These are phyloP conservation scores for Bombus sylvicola DNA, from an alignment of 1,140 invertebrate species.

Conservation along the genomic window DNA sequence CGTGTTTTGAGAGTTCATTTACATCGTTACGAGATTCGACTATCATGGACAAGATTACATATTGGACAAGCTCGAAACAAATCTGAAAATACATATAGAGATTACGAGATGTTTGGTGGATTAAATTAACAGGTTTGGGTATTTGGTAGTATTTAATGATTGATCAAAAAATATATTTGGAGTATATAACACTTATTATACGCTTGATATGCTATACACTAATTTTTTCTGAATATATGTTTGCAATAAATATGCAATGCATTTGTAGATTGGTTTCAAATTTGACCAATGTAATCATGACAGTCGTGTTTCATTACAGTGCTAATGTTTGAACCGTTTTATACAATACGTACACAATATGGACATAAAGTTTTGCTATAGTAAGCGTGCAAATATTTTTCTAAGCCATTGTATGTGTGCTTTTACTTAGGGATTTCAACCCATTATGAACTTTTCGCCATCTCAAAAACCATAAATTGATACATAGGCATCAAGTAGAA, in stretches of 20 bases:
- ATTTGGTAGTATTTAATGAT: too few species aligned
- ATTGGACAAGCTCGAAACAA: too few species aligned
- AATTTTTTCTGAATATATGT: not conserved
- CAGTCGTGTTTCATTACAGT: not conserved
- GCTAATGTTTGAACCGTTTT: not conserved
- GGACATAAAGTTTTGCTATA: not conserved
- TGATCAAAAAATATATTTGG: too few species aligned
- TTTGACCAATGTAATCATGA: not conserved
- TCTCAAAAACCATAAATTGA: slow-evolving; percentile 46
- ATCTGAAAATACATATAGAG: too few species aligned
- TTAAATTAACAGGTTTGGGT: too few species aligned
- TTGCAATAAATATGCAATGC: too few species aligned
- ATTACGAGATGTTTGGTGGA: too few species aligned
- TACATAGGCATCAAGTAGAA: slow-evolving; percentile 23
- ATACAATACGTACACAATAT: not conserved
- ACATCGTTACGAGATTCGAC: too few species aligned
- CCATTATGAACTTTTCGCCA: not conserved
- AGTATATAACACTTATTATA: too few species aligned
- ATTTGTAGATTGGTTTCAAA: not conserved
- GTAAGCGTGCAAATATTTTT: not conserved
- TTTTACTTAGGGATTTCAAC: not conserved
- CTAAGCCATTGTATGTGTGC: not conserved
- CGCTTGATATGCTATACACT: too few species aligned
- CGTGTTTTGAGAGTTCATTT: too few species aligned
- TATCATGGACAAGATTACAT: too few species aligned